Base-by-base conservation (phyloP, 2,797 vertebrate species). In the Avahi laniger region DNA sequence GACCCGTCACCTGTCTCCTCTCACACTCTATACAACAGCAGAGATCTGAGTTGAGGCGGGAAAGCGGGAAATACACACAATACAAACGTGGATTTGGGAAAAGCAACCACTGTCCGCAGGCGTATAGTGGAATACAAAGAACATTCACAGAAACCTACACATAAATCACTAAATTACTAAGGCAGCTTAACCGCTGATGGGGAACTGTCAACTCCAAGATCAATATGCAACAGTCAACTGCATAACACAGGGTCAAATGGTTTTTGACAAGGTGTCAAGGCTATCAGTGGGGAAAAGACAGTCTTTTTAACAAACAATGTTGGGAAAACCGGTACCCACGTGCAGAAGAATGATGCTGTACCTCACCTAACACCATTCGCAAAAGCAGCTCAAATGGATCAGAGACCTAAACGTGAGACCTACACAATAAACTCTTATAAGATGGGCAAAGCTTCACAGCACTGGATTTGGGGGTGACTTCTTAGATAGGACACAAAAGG, bases 11-110 rank as follows among this genome's bases (percentile, higher is more conserved):
- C 54, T 2, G 28, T 28, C 70, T 6, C 52, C 33, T 11, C 18
- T 24, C 26, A 50, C 1, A 4, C 0, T 59, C 41, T 9, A 8
- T 33, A 2, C 17, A 7, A 33, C 43, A 15, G 33, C 0, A 24
- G 26, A 81, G 78, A 41, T 7, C 52, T 0, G 0, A 30, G n/a
- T 0, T 14, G 41, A 11, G 38, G 61, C 7, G 2, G 7, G 2
- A 48, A 35, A 57, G 52, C 7, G 22, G 35, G 22, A 79, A 80
- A 38, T 3, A 43, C 4, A n/a, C 5, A 26, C 48, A 9, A 22
- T 9, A 12, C 48, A 9, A 22, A 52, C 0, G 24, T 0, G 2
- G n/a, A 15, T 12, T 41, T 12, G 12, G 11, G n/a, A 35, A 15
- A 33, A 24, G 17, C 14, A 35, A 8, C 3, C 89, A 20, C 0